Conservation (phyloP, 2,113 vertebrate genomes). For the Paradoxurus hermaphroditus region DNA sequence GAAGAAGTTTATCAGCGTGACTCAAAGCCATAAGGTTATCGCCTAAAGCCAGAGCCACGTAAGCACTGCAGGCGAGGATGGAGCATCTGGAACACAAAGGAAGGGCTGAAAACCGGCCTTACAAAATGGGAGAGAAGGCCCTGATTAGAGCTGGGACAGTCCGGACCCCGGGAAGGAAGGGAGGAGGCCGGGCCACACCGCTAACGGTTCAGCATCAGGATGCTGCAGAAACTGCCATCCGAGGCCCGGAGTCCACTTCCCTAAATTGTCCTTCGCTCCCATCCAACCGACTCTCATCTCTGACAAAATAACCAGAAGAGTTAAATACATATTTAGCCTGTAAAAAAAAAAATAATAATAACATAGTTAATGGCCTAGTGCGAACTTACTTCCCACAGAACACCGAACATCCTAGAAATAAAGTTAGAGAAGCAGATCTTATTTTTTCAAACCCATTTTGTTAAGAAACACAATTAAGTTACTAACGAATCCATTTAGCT, state of each 20-base stretch:
- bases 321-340: not conserved
- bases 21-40: conserved; percentile 98
- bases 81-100: conserved; percentile 88
- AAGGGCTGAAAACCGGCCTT: not conserved
- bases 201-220: not conserved
- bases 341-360: conserved; percentile 21
- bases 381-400: not conserved
- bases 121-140: not conserved
- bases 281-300: not conserved
- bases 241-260: not conserved
- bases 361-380: not conserved
- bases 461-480: conserved; percentile 1
- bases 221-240: not conserved
- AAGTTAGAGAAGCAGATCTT: not conserved
- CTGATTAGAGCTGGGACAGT: not conserved
- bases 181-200: not conserved
- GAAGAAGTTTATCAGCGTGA: conserved; percentile 96
- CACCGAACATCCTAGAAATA: not conserved
- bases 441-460: not conserved
- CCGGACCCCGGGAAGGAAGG: not conserved
- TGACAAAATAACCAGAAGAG: not conserved
- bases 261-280: not conserved
- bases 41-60: conserved; percentile 95
- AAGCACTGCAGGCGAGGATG: conserved; percentile 96
- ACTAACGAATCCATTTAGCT: not conserved